These are phyloP conservation scores for Tychaedon coryphoeus DNA, from an alignment of 2,113 vertebrate species.

Conservation along the genomic window DNA sequence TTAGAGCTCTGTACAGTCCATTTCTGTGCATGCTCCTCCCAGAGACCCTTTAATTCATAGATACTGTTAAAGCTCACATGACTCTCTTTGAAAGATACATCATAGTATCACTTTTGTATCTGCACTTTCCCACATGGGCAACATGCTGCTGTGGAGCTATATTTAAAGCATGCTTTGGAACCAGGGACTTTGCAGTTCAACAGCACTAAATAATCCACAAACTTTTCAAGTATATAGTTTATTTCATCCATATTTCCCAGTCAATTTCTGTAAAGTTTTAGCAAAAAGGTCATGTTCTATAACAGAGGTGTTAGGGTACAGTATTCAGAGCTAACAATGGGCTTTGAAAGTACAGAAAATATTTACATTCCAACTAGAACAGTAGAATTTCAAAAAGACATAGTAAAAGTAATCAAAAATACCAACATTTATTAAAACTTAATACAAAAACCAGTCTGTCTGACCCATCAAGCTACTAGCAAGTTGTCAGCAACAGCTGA, in stretches of 20 bases:
- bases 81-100: neutral
- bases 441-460: slow-evolving; percentile 9
- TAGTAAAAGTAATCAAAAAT: slow-evolving; percentile 52
- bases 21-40: neutral
- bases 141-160: neutral
- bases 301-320: slow-evolving; percentile 50
- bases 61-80: neutral
- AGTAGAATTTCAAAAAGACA: slow-evolving; percentile 29
- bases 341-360: slow-evolving; percentile 48
- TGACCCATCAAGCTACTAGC: neutral
- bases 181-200: neutral
- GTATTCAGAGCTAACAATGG: slow-evolving; percentile 49
- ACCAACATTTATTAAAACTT: slow-evolving; percentile 57
- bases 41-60: slow-evolving; percentile 7
- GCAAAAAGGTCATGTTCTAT: slow-evolving; percentile 65
- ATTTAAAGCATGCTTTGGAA: neutral
- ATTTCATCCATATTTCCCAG: slow-evolving; percentile 75
- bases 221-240: slow-evolving; percentile 67
- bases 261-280: slow-evolving; percentile 70
- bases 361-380: slow-evolving; percentile 51
- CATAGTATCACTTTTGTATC: slow-evolving; percentile 18
- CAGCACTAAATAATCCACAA: neutral
- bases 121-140: neutral
- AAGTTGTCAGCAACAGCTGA: neutral
- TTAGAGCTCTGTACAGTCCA: neutral